A percentile compares a stretch with the other conserved stretches of the same genome.
Evolutionary conservation across 1,140 invertebrate species (phyloP).

Genomic region (Archegozetes longisetosus): DNA sequence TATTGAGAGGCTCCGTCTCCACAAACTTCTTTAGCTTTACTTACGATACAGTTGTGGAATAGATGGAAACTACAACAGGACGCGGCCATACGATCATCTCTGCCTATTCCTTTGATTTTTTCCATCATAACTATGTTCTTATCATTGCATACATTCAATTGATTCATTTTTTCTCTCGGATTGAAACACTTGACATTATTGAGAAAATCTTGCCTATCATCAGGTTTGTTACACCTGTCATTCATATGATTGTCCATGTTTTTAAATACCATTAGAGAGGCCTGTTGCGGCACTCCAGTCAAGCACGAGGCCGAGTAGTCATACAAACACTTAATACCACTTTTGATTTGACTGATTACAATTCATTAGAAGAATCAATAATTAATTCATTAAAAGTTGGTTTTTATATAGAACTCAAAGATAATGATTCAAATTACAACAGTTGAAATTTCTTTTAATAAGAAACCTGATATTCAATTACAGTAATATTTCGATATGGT

Average conservation of each 20-base stretch:
- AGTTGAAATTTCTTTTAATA: too few species aligned
- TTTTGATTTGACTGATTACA: not conserved
- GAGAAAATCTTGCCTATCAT: not conserved
- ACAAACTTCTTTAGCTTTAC: not conserved
- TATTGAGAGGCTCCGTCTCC: not conserved
- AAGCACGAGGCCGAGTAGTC: not conserved
- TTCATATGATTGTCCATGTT: not conserved
- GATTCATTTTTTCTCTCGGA: not conserved
- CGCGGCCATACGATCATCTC: not conserved
- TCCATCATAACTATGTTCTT: not conserved
- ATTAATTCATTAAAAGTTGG: too few species aligned
- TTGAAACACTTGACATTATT: slow-evolving; percentile 1
- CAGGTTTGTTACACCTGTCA: not conserved
- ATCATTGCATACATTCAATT: not conserved
- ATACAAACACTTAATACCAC: not conserved
- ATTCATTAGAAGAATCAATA: too few species aligned
- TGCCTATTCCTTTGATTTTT: not conserved
- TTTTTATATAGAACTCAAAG: too few species aligned
- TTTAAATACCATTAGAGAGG: not conserved
- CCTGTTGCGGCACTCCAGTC: not conserved
- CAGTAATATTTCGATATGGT: too few species aligned
- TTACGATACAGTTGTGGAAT: not conserved
- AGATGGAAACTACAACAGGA: not conserved
- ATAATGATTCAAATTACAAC: too few species aligned
- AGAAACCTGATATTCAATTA: too few species aligned